Evolutionary conservation across 2,888 invertebrate species (phyloP).

Genomic region (Agrochola litura): DNA sequence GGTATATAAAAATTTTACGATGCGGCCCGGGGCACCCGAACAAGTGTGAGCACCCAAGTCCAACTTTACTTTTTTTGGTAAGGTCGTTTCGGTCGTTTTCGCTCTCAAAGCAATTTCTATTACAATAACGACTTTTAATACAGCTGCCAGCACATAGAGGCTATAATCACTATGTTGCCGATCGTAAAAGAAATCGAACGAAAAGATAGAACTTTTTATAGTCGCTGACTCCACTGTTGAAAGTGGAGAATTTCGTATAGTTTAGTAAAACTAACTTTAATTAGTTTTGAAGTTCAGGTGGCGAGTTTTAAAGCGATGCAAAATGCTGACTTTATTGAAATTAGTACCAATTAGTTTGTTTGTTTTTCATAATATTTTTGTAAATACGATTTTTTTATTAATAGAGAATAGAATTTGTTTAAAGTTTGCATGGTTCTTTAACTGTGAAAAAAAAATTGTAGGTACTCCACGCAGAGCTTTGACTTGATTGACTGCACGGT

Average conservation of each 20-base stretch:
- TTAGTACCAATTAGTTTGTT: conserved; percentile 56
- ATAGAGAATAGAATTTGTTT: not conserved
- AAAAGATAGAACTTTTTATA: conserved; percentile 42
- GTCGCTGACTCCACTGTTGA: conserved; percentile 37
- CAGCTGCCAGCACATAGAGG: conserved; percentile 1
- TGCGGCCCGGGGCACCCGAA: too few relatives aligned
- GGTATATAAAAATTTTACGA: too few relatives aligned
- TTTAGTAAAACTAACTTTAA: conserved; percentile 61
- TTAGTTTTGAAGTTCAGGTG: conserved; percentile 64
- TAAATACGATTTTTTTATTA: conserved; percentile 6
- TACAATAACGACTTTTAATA: conserved; percentile 24
- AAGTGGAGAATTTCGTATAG: conserved; percentile 51
- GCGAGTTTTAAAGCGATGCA: conserved; percentile 62
- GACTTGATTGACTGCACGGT: too few relatives aligned
- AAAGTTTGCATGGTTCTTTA: too few relatives aligned
- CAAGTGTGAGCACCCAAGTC: too few relatives aligned
- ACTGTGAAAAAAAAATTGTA: too few relatives aligned
- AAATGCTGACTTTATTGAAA: conserved; percentile 69
- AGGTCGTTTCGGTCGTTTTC: not conserved
- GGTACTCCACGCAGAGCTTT: too few relatives aligned
- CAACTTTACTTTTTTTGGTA: not conserved
- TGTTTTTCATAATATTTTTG: conserved; percentile 10
- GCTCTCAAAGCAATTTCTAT: conserved; percentile 23
- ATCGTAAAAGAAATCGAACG: conserved; percentile 50
- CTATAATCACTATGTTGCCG: conserved; percentile 37